These are phyloP conservation scores for Taenaris catops DNA, from an alignment of 2,888 invertebrate species.

Conservation along the genomic window DNA sequence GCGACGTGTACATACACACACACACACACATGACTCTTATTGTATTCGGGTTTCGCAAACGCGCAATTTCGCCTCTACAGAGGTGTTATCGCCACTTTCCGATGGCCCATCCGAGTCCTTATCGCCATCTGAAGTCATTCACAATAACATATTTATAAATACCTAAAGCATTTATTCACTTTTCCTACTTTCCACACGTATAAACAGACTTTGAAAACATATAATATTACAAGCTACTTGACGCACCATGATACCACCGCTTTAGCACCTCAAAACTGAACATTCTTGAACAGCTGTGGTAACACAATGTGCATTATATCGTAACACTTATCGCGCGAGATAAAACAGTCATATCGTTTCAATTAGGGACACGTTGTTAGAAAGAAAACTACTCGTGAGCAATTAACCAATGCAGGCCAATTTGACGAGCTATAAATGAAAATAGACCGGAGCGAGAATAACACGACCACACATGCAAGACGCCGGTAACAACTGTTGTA, in stretches of 20 bases:
- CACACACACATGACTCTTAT: too few species aligned
- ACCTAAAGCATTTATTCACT: too few species aligned
- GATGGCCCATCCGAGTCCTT: slow-evolving; percentile 76
- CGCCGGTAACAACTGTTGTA: slow-evolving; percentile 39
- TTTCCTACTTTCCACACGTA: too few species aligned
- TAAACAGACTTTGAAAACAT: slow-evolving; percentile 13
- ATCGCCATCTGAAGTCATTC: slow-evolving; percentile 77
- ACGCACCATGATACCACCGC: slow-evolving; percentile 71
- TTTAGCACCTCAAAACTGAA: slow-evolving; percentile 71
- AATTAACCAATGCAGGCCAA: slow-evolving; percentile 23
- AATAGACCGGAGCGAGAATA: slow-evolving; percentile 35
- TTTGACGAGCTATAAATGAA: slow-evolving; percentile 26
- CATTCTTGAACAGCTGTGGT: slow-evolving; percentile 50
- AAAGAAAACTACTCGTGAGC: slow-evolving; percentile 15
- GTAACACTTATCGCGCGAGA: slow-evolving; percentile 51
- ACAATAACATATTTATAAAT: too few species aligned
- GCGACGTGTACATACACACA: too few species aligned
- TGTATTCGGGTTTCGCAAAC: too few species aligned
- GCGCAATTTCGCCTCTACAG: too few species aligned
- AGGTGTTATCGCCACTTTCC: slow-evolving; percentile 75
- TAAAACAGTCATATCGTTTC: slow-evolving; percentile 51
- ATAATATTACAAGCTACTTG: slow-evolving; percentile 1
- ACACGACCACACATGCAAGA: slow-evolving; percentile 50
- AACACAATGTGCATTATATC: slow-evolving; percentile 52
- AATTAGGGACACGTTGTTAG: slow-evolving; percentile 25